These are phyloP conservation scores for Muntiacus reevesi DNA, from an alignment of 2,113 vertebrate species.

Conservation along the genomic window DNA sequence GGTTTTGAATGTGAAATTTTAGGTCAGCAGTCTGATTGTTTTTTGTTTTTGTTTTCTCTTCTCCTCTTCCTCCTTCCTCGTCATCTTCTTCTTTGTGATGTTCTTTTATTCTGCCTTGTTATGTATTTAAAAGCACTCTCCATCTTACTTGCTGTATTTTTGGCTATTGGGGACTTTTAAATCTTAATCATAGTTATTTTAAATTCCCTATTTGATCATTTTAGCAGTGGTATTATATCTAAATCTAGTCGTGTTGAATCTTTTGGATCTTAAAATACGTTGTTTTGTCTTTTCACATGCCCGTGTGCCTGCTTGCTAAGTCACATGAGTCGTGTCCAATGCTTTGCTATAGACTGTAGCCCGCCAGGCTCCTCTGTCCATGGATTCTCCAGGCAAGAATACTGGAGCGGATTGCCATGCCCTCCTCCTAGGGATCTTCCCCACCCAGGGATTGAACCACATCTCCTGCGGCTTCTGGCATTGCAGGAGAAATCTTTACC, in stretches of 20 bases:
- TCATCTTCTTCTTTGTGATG: not conserved
- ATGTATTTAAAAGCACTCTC: not conserved
- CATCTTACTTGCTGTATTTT: not conserved
- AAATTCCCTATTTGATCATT: not conserved
- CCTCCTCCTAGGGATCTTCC: not conserved
- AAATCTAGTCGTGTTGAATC: not conserved
- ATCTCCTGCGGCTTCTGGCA: not conserved
- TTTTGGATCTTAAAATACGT: not conserved
- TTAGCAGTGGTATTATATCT: not conserved
- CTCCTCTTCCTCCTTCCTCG: not conserved
- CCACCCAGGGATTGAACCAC: not conserved
- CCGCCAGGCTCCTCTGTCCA: not conserved
- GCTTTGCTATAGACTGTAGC: not conserved
- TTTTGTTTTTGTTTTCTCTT: not conserved
- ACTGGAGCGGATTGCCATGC: not conserved
- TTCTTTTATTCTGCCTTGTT: not conserved
- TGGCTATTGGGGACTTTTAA: not conserved
- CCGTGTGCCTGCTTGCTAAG: not conserved
- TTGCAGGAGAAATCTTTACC: not conserved
- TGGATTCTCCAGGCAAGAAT: not conserved
- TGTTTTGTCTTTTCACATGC: not conserved
- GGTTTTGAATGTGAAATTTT: not conserved
- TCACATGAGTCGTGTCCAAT: not conserved
- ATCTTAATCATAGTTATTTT: not conserved
- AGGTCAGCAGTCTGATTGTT: not conserved